Percentiles rank a stretch among this genome's conserved stretches.
phyloP scores from a whole-genome alignment of 2,113 vertebrate genomes.

The Onychorhynchus coronatus region DNA sequence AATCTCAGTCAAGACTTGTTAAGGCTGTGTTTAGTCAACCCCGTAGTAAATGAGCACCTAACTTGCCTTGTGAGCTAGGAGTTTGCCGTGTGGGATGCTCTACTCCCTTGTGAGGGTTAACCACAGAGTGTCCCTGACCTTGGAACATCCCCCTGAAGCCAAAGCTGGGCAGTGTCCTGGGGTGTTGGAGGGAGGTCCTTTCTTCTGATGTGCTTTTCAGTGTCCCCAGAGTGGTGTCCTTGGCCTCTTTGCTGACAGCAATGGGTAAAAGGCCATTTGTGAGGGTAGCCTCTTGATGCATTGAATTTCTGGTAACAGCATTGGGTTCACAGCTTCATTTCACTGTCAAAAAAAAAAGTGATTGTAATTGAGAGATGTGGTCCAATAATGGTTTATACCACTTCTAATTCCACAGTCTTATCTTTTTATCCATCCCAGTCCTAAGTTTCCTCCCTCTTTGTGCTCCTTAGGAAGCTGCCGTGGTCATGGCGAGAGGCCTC shows the following conservation, averaged over 20 bases:
- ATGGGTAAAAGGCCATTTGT: neutral
- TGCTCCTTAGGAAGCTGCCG: neutral
- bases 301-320: neutral
- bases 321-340: neutral
- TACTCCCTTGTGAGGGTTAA: neutral
- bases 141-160: neutral
- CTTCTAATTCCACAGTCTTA: neutral
- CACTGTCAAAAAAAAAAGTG: neutral
- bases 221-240: neutral
- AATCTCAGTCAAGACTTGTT: neutral
- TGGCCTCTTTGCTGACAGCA: neutral
- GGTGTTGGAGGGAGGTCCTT: neutral
- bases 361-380: neutral
- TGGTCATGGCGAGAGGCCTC: neutral
- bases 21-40: neutral
- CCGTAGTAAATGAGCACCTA: neutral
- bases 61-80: neutral
- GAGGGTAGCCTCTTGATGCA: neutral
- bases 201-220: neutral
- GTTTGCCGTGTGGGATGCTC: neutral
- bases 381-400: neutral
- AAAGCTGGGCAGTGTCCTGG: neutral
- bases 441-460: neutral
- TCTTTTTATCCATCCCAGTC: neutral
- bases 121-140: neutral